phyloP scores from a whole-genome alignment of 2,113 vertebrate genomes.

The Choloepus hoffmanni region DNA sequence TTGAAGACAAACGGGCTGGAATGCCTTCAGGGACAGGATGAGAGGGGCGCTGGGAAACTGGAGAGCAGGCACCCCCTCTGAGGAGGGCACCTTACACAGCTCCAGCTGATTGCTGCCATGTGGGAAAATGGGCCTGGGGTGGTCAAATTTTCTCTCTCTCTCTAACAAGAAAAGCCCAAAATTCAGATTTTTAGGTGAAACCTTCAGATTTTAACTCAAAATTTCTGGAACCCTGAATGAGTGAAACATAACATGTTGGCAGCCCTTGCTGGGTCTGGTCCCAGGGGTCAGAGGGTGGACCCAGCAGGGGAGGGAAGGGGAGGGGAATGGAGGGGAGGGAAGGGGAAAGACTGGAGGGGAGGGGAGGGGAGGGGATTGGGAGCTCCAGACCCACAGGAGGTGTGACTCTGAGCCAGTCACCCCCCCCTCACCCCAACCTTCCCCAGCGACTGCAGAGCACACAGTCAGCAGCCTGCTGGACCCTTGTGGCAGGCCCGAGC shows the following conservation, averaged over 20 bases:
- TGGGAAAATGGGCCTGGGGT: neutral
- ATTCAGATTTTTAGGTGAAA: neutral
- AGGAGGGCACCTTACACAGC: too few relatives aligned
- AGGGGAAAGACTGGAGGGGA: neutral
- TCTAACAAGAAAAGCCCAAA: neutral
- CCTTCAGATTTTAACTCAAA: neutral
- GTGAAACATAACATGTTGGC: neutral
- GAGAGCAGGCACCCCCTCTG: fast-evolving
- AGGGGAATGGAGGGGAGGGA: too few relatives aligned
- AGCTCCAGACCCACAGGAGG: too few relatives aligned
- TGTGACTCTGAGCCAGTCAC: too few relatives aligned
- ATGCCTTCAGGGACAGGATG: neutral
- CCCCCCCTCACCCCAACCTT: too few relatives aligned
- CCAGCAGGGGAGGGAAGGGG: too few relatives aligned
- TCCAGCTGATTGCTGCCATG: too few relatives aligned
- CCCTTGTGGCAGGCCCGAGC: neutral
- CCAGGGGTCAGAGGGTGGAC: neutral
- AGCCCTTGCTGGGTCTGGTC: neutral
- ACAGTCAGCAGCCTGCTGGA: too few relatives aligned
- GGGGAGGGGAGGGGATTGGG: neutral
- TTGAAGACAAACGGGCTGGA: neutral
- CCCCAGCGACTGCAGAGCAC: neutral
- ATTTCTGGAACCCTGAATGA: neutral
- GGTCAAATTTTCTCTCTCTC: neutral
- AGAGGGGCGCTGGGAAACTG: fast-evolving